Percentiles rank a stretch among this genome's conserved stretches.
phyloP scores from a whole-genome alignment of 2,113 vertebrate species.

The Coptodon bakossiorum region DNA sequence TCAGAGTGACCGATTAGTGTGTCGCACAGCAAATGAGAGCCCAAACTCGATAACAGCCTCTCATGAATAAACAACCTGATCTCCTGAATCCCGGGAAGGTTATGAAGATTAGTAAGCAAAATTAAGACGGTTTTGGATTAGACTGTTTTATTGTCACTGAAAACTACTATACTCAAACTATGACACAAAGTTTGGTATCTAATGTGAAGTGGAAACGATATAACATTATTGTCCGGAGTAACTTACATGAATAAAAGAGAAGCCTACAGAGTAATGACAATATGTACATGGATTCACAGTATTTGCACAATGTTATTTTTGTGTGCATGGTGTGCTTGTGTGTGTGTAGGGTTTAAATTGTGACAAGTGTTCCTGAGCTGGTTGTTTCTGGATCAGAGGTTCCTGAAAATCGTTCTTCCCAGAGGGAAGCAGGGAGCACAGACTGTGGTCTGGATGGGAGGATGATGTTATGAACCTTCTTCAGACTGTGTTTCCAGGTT shows the following conservation, averaged over 20 bases:
- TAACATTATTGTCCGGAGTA: accelerated
- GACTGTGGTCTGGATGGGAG: not conserved
- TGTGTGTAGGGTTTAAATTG: not conserved
- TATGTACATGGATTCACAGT: not conserved
- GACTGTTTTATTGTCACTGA: not conserved
- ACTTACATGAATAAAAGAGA: not conserved
- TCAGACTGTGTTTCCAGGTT: not conserved
- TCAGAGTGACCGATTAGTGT: not conserved
- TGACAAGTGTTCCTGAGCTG: not conserved
- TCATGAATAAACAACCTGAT: not conserved
- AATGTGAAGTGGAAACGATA: not conserved
- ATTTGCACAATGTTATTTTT: not conserved
- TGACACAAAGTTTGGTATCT: not conserved
- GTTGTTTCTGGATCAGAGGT: not conserved
- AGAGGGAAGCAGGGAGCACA: not conserved
- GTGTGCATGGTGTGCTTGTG: not conserved
- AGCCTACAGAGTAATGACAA: not conserved
- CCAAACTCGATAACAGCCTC: not conserved
- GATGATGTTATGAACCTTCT: not conserved
- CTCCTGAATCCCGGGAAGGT: not conserved
- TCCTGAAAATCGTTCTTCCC: not conserved
- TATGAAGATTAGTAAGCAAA: not conserved
- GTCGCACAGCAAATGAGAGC: not conserved
- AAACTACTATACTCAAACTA: accelerated
- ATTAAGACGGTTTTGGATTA: accelerated